Evolutionary conservation across 1,140 invertebrate species (phyloP).

Genomic region (Bombus confusus): DNA sequence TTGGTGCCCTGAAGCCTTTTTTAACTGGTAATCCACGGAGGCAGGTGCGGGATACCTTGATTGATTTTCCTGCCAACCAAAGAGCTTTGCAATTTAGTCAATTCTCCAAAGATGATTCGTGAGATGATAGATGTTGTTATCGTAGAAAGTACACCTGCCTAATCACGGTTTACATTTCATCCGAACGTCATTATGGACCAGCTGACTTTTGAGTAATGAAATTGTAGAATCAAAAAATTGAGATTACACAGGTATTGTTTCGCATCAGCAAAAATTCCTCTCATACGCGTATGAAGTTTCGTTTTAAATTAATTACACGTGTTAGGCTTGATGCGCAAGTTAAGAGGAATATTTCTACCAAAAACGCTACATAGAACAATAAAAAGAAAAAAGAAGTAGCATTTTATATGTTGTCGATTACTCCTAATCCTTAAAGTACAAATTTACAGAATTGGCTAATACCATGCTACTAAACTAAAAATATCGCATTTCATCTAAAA

Average conservation of each 20-base stretch:
- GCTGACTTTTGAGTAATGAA: not conserved
- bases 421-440: not conserved
- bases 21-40: slow-evolving; percentile 31
- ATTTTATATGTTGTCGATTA: not conserved
- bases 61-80: slow-evolving; percentile 51
- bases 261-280: too few species aligned
- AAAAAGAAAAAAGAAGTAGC: too few species aligned
- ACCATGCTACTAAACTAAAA: too few species aligned
- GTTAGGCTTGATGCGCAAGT: too few species aligned
- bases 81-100: slow-evolving; percentile 21
- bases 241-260: not conserved
- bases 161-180: slow-evolving; percentile 55
- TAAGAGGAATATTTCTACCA: too few species aligned
- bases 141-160: slow-evolving; percentile 66
- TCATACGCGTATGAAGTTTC: too few species aligned
- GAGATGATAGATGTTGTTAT: slow-evolving; percentile 32
- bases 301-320: too few species aligned
- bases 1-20: slow-evolving; percentile 32
- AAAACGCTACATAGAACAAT: too few species aligned
- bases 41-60: slow-evolving; percentile 57
- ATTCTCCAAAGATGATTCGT: slow-evolving; percentile 22
- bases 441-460: not conserved
- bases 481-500: too few species aligned
- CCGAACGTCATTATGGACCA: not conserved
- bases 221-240: not conserved